Evolutionary conservation across 1,140 invertebrate genomes (phyloP).

Genomic region (Drosophila varians): DNA sequence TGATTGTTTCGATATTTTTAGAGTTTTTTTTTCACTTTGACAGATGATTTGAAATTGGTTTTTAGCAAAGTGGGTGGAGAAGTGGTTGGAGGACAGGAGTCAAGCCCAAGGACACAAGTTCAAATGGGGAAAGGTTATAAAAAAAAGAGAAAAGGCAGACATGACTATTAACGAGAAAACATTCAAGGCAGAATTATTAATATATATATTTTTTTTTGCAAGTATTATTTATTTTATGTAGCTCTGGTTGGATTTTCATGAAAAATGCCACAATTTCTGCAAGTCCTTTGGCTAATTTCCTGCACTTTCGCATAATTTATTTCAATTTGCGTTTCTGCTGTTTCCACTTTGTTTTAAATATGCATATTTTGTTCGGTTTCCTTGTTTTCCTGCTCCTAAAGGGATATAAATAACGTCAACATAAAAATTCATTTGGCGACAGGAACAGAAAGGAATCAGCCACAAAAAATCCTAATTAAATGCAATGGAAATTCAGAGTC

Average conservation of each 20-base stretch:
- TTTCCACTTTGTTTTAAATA: conserved; percentile 10
- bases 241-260: not conserved
- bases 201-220: not conserved
- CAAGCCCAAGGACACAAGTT: not conserved
- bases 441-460: not conserved
- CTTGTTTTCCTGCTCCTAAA: conserved; percentile 3
- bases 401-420: conserved; percentile 36
- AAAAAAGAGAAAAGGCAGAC: not conserved
- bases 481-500: conserved; percentile 2
- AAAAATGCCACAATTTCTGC: not conserved
- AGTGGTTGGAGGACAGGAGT: too few species aligned
- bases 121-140: not conserved
- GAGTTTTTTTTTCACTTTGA: conserved; percentile 43
- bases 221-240: conserved; percentile 9
- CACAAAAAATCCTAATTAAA: conserved; percentile 22
- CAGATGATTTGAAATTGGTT: conserved; percentile 11
- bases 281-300: conserved; percentile 6
- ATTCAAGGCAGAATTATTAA: not conserved
- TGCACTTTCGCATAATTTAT: conserved; percentile 9
- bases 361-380: not conserved
- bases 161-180: not conserved
- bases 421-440: conserved; percentile 41
- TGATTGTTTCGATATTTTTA: conserved; percentile 54
- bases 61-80: not conserved
- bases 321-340: conserved; percentile 14